Percentiles rank a stretch among this genome's conserved stretches.
Conservation (phyloP, 2,888 invertebrate species). For the Mamestra brassicae region DNA sequence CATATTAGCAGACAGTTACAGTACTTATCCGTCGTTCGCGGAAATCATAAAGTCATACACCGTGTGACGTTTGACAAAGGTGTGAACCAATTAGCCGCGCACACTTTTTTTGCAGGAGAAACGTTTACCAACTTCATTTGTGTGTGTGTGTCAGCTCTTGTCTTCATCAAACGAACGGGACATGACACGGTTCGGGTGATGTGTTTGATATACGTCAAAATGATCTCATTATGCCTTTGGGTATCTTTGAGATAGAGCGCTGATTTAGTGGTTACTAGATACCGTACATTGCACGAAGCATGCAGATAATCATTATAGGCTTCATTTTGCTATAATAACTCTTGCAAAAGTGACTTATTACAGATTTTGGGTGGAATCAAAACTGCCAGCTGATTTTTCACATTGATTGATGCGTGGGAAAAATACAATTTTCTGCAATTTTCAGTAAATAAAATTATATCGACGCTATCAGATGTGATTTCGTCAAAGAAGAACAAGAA, state of each 20-base stretch:
- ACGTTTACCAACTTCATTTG: conserved; percentile 15
- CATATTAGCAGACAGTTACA: conserved; percentile 30
- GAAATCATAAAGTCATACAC: conserved; percentile 49
- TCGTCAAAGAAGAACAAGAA: neutral
- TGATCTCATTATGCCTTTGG: neutral
- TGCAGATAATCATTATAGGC: neutral
- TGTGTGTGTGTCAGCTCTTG: conserved; percentile 8
- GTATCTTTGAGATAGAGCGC: conserved; percentile 3
- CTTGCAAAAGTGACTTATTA: too few species aligned
- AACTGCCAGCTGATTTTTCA: too few species aligned
- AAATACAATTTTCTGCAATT: too few species aligned
- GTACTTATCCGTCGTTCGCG: conserved; percentile 32
- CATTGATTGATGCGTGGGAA: too few species aligned
- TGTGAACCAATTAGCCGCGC: conserved; percentile 62
- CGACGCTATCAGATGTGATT: neutral
- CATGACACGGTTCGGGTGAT: conserved; percentile 30
- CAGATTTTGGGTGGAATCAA: too few species aligned
- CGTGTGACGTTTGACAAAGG: conserved; percentile 54
- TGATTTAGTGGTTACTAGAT: neutral
- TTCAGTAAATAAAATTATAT: too few species aligned
- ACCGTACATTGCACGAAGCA: neutral
- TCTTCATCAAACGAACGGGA: conserved; percentile 52
- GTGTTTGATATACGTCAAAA: conserved; percentile 26
- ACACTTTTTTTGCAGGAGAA: conserved; percentile 46
- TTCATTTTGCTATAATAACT: too few species aligned